A percentile compares a stretch with the other conserved stretches of the same genome.
These are phyloP conservation scores for Eumacrocentrus americanus DNA, from an alignment of 2,888 invertebrate species.

Conservation along the genomic window DNA sequence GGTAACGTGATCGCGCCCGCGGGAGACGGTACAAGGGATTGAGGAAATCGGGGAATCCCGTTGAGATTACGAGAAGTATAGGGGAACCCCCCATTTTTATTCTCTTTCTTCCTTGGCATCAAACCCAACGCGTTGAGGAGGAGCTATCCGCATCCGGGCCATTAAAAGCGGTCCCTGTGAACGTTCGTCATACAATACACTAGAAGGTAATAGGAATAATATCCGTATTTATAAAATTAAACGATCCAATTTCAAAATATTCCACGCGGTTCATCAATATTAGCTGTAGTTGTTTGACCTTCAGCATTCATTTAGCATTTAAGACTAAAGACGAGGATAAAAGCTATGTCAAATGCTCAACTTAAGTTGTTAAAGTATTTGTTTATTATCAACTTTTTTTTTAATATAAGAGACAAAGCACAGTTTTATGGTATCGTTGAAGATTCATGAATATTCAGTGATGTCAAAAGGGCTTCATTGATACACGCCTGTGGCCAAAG, in stretches of 20 bases:
- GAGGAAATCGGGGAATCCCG: constrained; percentile 47
- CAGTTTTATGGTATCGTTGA: constrained; percentile 45
- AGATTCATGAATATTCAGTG: constrained; percentile 57
- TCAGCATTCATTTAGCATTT: neutral
- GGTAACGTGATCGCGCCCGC: too few relatives aligned
- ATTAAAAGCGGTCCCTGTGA: constrained; percentile 54
- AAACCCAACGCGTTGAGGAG: constrained; percentile 50
- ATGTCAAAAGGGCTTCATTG: constrained; percentile 42
- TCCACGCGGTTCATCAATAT: constrained; percentile 54
- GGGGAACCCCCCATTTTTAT: constrained; percentile 31
- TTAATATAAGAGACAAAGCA: neutral
- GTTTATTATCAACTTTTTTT: neutral
- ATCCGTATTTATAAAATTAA: constrained; percentile 56
- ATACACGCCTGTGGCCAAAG: constrained; percentile 24
- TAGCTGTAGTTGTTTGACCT: too few relatives aligned
- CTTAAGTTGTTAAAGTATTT: neutral
- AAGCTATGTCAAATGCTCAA: neutral
- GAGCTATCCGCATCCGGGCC: constrained; percentile 53
- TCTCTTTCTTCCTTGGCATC: constrained; percentile 38
- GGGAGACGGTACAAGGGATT: too few relatives aligned
- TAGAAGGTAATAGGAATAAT: constrained; percentile 46
- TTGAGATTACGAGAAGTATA: constrained; percentile 36
- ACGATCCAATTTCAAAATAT: constrained; percentile 56
- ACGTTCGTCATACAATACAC: constrained; percentile 41
- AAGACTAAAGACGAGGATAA: neutral